Evolutionary conservation across 1,140 invertebrate genomes (phyloP).

Genomic region (Bombus breviceps): DNA sequence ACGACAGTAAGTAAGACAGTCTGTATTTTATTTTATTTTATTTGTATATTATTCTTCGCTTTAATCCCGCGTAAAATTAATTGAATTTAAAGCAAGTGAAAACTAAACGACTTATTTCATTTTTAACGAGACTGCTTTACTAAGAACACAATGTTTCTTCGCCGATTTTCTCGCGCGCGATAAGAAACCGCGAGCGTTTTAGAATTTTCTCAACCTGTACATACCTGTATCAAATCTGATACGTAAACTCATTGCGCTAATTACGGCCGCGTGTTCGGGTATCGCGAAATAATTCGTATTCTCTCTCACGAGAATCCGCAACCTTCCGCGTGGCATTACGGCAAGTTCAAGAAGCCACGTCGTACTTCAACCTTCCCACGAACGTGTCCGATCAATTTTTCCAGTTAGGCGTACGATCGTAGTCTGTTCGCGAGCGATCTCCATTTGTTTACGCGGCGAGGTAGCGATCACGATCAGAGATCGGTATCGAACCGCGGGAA

Average conservation of each 20-base stretch:
- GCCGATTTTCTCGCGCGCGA: not conserved
- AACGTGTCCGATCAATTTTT: not conserved
- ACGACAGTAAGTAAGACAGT: not conserved
- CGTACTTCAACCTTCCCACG: not conserved
- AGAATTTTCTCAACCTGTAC: not conserved
- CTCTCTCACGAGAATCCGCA: not conserved
- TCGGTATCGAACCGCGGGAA: slow-evolving; percentile 32
- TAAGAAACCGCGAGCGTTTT: not conserved
- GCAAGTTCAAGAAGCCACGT: not conserved
- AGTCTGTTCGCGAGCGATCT: not conserved
- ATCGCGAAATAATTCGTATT: not conserved
- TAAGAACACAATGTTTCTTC: not conserved
- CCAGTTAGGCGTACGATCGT: not conserved
- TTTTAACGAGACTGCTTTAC: not conserved
- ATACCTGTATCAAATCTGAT: not conserved
- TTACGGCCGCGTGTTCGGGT: not conserved
- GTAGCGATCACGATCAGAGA: slow-evolving; percentile 1
- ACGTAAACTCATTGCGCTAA: slow-evolving; percentile 1
- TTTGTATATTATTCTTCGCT: not conserved
- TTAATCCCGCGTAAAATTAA: not conserved
- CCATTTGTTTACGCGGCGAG: slow-evolving; percentile 52
- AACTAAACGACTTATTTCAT: not conserved
- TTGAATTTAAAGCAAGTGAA: not conserved
- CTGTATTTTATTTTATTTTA: too few relatives aligned
- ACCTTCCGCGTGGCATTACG: not conserved